These are phyloP conservation scores for Synergus umbraculus DNA, from an alignment of 2,888 invertebrate genomes.

Conservation along the genomic window DNA sequence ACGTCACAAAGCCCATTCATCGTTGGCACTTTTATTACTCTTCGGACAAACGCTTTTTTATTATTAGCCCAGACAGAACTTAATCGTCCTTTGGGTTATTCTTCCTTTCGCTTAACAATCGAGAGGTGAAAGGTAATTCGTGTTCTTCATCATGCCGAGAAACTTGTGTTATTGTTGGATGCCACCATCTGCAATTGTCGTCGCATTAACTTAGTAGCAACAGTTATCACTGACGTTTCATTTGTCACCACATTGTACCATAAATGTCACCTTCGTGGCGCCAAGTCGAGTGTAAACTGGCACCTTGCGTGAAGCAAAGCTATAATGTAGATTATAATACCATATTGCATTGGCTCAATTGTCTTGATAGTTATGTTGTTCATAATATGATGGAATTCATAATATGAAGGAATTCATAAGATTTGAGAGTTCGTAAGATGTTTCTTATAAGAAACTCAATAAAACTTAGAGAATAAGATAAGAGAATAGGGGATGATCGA, in stretches of 20 bases:
- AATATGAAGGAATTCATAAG: neutral
- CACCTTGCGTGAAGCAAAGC: slow-evolving; percentile 57
- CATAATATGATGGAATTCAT: neutral
- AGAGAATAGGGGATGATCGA: neutral
- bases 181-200: slow-evolving; percentile 36
- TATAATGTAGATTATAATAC: neutral
- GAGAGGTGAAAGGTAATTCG: neutral
- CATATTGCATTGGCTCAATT: neutral
- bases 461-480: slow-evolving; percentile 17
- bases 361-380: neutral
- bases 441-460: slow-evolving; percentile 20
- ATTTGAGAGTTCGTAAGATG: neutral
- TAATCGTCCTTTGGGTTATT: neutral
- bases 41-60: slow-evolving; percentile 13
- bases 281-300: slow-evolving; percentile 60
- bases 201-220: slow-evolving; percentile 68
- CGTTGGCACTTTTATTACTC: slow-evolving; percentile 9
- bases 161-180: slow-evolving; percentile 1
- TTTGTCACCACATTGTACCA: slow-evolving; percentile 71
- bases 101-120: slow-evolving; percentile 10
- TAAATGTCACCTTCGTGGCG: slow-evolving; percentile 67
- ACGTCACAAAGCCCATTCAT: slow-evolving; percentile 6
- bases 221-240: slow-evolving; percentile 74
- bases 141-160: slow-evolving; percentile 13
- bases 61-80: neutral